phyloP scores from a whole-genome alignment of 2,113 vertebrate species.

The Nothocercus nigrocapillus region DNA sequence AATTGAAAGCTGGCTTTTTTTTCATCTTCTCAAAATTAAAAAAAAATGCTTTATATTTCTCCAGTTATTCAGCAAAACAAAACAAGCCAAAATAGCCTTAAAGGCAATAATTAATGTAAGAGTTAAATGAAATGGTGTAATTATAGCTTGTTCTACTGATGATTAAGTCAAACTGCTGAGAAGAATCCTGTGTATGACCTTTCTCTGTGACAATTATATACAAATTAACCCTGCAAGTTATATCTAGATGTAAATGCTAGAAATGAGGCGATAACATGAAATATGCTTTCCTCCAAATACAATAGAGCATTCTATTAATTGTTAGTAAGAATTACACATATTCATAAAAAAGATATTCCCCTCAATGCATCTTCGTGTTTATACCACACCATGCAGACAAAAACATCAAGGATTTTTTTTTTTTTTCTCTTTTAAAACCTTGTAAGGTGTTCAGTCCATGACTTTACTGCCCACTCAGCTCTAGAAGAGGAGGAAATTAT shows the following conservation, averaged over 20 bases:
- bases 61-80: not conserved
- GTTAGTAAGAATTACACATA: not conserved
- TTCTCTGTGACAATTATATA: not conserved
- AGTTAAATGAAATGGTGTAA: not conserved
- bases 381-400: not conserved
- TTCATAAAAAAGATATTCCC: not conserved
- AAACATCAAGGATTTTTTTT: not conserved
- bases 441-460: not conserved
- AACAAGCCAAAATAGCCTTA: not conserved
- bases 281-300: not conserved
- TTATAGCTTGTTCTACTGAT: not conserved
- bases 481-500: not conserved
- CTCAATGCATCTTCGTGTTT: not conserved
- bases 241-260: not conserved
- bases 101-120: not conserved
- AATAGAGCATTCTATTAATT: not conserved
- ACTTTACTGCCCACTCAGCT: not conserved
- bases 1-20: rapidly evolving
- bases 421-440: not conserved
- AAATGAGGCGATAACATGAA: not conserved
- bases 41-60: not conserved
- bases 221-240: not conserved
- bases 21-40: not conserved
- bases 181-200: not conserved
- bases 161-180: not conserved